Conservation (phyloP, 2,113 vertebrate species). For the Arvicanthis niloticus region DNA sequence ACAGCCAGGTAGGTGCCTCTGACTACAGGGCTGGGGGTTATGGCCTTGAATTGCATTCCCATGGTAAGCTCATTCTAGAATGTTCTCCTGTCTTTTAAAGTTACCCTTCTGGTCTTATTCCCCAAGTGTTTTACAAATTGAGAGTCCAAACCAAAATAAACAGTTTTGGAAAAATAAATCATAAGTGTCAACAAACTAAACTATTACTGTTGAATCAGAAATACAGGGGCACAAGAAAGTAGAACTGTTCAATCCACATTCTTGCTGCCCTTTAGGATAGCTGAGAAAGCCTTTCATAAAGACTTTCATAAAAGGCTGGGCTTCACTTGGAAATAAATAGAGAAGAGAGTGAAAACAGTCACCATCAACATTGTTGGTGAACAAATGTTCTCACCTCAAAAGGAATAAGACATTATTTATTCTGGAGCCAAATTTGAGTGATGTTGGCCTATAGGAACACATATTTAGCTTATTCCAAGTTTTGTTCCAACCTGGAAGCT, state of each 20-base stretch:
- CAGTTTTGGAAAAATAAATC: slow-evolving; percentile 1
- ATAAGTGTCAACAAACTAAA: not conserved
- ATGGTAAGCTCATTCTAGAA: not conserved
- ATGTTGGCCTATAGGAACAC: too few species aligned
- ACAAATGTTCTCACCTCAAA: not conserved
- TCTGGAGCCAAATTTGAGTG: not conserved
- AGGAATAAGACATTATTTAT: not conserved
- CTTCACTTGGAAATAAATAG: not conserved
- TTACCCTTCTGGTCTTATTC: not conserved
- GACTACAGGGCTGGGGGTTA: not conserved
- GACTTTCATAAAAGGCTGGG: not conserved
- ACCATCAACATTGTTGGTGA: not conserved
- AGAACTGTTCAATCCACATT: not conserved
- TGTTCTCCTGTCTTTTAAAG: not conserved
- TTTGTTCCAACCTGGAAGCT: not conserved
- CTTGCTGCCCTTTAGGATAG: not conserved
- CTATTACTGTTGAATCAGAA: not conserved
- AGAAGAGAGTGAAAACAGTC: not conserved
- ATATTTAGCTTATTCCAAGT: not conserved
- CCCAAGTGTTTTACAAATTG: not conserved
- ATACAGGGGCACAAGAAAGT: not conserved
- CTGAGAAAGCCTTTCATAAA: not conserved
- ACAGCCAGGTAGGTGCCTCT: not conserved
- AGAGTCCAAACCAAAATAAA: not conserved
- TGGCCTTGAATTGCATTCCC: not conserved